Base-by-base conservation (phyloP, 2,797 vertebrate species). In the Centropyge bicolor region DNA sequence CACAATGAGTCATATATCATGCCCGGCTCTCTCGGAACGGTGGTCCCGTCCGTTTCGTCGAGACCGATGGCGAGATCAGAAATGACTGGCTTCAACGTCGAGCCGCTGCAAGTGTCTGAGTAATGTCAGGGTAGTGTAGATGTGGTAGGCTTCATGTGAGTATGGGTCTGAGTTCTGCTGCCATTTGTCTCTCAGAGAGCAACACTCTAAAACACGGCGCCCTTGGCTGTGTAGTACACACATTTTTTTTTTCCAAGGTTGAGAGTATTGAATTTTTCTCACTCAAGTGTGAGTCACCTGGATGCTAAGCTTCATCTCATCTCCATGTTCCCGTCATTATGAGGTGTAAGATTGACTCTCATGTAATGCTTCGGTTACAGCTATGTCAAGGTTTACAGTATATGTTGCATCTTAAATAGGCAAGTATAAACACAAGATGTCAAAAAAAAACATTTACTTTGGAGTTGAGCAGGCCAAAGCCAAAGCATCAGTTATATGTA, bases 251-350 rank as follows among this genome's bases (percentile, higher is more conserved):
- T n/a, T n/a, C n/a, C 36, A 72, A 61, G 71, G 65, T 74, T 83
- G 48, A 70, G 54, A 52, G 59, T 80, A 78, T 80, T 81, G 71
- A 61, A 75, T 88, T 81, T 78, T 83, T 76, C 52, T 60, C 49
- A 68, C 10, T n/a, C 13, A 55, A 38, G 35, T 68, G 61, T 73
- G 11, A 63, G 11, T 83, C 85, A 80, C 67, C 52, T 83, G 56
- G 35, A 76, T 46, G 36, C 40, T 62, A 51, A 70, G 68, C 81
- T 62, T 59, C 49, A 70, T 80, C 72, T 80, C 46, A 76, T 57
- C 68, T 71, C 74, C 73, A 22, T 76, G 38, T 62, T 63, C 27
- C 48, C 64, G 65, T 75, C 78, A 66, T 78, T 70, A 76, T 66
- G n/a, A 17, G 63, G 55, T 16, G 73, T 52, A 55, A 45, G 19